A percentile compares a stretch with the other conserved stretches of the same genome.
phyloP scores from a whole-genome alignment of 2,888 invertebrate species.

The Chrysodeixis includens region DNA sequence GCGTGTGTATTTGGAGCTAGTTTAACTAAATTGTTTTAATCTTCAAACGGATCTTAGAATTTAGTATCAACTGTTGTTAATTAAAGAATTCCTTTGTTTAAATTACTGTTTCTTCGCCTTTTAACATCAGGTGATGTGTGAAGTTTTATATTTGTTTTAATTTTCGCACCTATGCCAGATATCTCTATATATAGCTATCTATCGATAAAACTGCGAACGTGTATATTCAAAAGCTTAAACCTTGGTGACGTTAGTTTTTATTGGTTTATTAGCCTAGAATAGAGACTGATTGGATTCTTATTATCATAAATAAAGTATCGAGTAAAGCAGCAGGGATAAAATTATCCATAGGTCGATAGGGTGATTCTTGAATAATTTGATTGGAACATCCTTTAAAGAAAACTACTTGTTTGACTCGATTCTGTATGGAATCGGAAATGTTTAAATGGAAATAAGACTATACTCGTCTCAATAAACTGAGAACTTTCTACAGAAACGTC shows the following conservation, averaged over 20 bases:
- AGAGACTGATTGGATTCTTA: too few species aligned
- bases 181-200: too few species aligned
- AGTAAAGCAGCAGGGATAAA: too few species aligned
- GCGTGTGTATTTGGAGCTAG: slow-evolving; percentile 17
- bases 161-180: neutral
- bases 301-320: too few species aligned
- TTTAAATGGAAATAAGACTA: neutral
- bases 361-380: neutral
- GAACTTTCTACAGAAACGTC: neutral
- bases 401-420: too few species aligned
- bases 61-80: slow-evolving; percentile 29
- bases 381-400: too few species aligned
- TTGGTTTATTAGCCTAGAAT: too few species aligned
- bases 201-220: neutral
- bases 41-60: slow-evolving; percentile 25
- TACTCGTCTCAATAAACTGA: slow-evolving; percentile 3
- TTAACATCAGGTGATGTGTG: neutral
- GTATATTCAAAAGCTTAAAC: neutral
- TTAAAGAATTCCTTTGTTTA: slow-evolving; percentile 32
- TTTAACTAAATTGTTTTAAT: slow-evolving; percentile 38
- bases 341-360: too few species aligned
- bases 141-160: neutral
- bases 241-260: neutral
- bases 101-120: slow-evolving; percentile 11
- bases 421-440: too few species aligned